A percentile compares a stretch with the other conserved stretches of the same genome.
These are phyloP conservation scores for Dolichallabes microphthalmus DNA, from an alignment of 2,113 vertebrate species.

Conservation along the genomic window DNA sequence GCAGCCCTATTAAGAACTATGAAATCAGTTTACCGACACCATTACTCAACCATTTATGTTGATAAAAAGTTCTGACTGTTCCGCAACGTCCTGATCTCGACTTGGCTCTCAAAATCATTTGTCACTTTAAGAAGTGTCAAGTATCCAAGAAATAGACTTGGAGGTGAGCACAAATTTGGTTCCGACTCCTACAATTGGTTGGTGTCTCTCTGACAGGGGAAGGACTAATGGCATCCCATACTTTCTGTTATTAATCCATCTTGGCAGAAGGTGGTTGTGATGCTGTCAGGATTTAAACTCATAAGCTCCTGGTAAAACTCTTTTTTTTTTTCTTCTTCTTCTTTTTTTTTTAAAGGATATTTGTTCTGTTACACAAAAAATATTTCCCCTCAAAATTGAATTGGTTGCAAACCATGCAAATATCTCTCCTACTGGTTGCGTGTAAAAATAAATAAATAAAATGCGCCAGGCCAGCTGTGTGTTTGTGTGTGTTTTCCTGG, in stretches of 20 bases:
- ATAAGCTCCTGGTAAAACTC: neutral
- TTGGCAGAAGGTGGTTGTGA: neutral
- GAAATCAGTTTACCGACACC: neutral
- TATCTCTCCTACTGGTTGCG: slow-evolving; percentile 2
- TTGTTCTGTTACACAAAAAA: neutral
- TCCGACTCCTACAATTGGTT: neutral
- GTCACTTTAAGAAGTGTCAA: neutral
- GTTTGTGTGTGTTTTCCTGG: slow-evolving; percentile 47
- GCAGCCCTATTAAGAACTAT: neutral
- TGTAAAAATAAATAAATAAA: slow-evolving; percentile 44
- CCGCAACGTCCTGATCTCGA: neutral
- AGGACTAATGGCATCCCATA: too few relatives aligned
- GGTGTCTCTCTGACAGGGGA: neutral
- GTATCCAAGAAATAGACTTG: neutral
- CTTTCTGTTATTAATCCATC: neutral
- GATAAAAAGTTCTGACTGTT: neutral
- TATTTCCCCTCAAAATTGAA: neutral
- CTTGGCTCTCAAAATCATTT: neutral
- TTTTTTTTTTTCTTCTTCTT: too few relatives aligned
- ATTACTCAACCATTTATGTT: neutral
- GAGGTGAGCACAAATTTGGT: neutral
- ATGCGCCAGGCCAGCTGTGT: slow-evolving; percentile 53
- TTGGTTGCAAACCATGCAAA: neutral
- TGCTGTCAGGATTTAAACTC: neutral
- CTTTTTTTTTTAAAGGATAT: neutral